A percentile compares a stretch with the other conserved stretches of the same genome.
phyloP scores from a whole-genome alignment of 2,888 invertebrate species.

The Saturnia japonica region DNA sequence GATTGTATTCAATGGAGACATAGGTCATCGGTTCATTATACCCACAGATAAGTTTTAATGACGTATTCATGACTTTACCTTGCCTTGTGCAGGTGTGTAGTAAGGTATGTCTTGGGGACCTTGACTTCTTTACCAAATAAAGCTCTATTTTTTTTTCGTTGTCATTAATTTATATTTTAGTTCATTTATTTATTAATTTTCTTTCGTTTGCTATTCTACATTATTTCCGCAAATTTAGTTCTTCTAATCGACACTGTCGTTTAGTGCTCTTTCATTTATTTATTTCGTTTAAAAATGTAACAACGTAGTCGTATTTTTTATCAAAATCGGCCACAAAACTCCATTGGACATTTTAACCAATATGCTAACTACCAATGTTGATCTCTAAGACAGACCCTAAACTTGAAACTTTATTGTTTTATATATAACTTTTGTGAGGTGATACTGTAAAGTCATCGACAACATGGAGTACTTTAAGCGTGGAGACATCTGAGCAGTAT shows the following conservation, averaged over 20 bases:
- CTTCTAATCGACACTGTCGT: background rate
- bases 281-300: too few species aligned
- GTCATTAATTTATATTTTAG: background rate
- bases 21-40: slow-evolving; percentile 58
- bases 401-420: too few species aligned
- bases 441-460: too few species aligned
- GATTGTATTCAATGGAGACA: slow-evolving; percentile 54
- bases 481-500: too few species aligned
- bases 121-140: background rate
- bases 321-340: too few species aligned
- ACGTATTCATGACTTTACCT: slow-evolving; percentile 60
- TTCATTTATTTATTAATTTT: background rate
- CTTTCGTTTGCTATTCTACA: background rate
- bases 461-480: too few species aligned
- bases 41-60: slow-evolving; percentile 59
- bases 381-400: too few species aligned
- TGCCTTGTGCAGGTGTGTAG: slow-evolving; percentile 19
- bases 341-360: too few species aligned
- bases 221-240: background rate
- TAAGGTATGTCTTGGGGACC: background rate
- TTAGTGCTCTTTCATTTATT: background rate
- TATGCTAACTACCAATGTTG: too few species aligned
- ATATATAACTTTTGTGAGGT: too few species aligned
- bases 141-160: background rate
- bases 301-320: too few species aligned